Evolutionary conservation across 2,797 vertebrate genomes (phyloP).

Genomic region (Leptatherina wallacei): DNA sequence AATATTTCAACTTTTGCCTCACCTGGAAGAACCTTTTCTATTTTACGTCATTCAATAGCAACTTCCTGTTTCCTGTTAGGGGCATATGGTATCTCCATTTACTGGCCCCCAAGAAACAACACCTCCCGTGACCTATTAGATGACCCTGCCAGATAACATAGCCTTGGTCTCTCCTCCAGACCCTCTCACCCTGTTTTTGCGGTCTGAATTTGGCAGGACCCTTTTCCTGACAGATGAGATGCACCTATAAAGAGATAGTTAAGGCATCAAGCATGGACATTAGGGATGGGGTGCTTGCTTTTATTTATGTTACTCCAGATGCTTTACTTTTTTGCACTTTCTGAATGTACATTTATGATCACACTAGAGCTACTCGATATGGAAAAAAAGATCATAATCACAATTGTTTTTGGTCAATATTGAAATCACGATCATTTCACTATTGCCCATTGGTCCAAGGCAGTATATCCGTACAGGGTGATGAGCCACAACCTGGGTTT

Average conservation of each 20-base stretch:
- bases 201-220: conserved; percentile 55
- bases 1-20: conserved; percentile 66
- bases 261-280: background rate
- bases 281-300: conserved; percentile 1
- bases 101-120: conserved; percentile 71
- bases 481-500: too few species aligned
- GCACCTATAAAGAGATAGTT: conserved; percentile 24
- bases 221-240: conserved; percentile 41
- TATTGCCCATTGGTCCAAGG: too few species aligned
- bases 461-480: too few species aligned
- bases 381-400: background rate
- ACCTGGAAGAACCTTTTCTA: conserved; percentile 75
- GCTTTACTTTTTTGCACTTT: background rate
- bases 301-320: background rate
- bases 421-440: too few species aligned
- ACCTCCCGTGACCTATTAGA: conserved; percentile 73
- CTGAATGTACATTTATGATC: background rate
- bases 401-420: too few species aligned
- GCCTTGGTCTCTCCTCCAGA: conserved; percentile 38
- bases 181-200: conserved; percentile 59
- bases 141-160: conserved; percentile 72
- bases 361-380: background rate
- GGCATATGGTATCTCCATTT: conserved; percentile 80
- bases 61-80: conserved; percentile 86
- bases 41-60: conserved; percentile 78